These are phyloP conservation scores for Delia radicum DNA, from an alignment of 1,140 invertebrate genomes.

Conservation along the genomic window DNA sequence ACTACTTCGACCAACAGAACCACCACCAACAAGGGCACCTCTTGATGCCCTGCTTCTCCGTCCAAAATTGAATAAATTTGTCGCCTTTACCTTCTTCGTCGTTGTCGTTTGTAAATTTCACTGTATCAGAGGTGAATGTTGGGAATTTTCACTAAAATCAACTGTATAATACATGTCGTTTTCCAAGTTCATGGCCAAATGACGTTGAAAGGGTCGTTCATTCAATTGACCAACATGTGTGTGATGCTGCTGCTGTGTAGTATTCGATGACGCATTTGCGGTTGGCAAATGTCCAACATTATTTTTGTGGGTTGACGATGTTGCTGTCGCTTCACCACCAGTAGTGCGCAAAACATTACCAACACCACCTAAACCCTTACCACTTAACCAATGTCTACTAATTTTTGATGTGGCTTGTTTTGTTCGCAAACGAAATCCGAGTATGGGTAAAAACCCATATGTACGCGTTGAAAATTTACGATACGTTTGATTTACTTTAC, in stretches of 20 bases:
- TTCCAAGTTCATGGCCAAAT: constrained; percentile 61
- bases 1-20: not conserved
- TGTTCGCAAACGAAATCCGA: constrained; percentile 49
- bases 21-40: not conserved
- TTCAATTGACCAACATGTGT: constrained; percentile 45
- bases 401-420: constrained; percentile 46
- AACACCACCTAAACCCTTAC: constrained; percentile 50
- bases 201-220: constrained; percentile 54
- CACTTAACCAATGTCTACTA: constrained; percentile 55
- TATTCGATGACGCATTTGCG: constrained; percentile 33
- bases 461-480: constrained; percentile 59
- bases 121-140: constrained; percentile 70
- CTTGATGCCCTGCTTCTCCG: constrained; percentile 7
- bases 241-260: constrained; percentile 34
- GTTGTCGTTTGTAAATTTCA: constrained; percentile 42
- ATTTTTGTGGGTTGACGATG: constrained; percentile 11
- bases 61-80: not conserved
- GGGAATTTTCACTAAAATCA: constrained; percentile 69
- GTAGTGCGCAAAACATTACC: constrained; percentile 49
- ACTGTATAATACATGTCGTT: constrained; percentile 72
- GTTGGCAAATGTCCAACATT: constrained; percentile 19
- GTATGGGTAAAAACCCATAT: constrained; percentile 53
- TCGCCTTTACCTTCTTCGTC: constrained; percentile 28
- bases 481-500: constrained; percentile 71
- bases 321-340: constrained; percentile 11